Base-by-base conservation (phyloP, 1,140 invertebrate genomes). In the Microplitis mediator region DNA sequence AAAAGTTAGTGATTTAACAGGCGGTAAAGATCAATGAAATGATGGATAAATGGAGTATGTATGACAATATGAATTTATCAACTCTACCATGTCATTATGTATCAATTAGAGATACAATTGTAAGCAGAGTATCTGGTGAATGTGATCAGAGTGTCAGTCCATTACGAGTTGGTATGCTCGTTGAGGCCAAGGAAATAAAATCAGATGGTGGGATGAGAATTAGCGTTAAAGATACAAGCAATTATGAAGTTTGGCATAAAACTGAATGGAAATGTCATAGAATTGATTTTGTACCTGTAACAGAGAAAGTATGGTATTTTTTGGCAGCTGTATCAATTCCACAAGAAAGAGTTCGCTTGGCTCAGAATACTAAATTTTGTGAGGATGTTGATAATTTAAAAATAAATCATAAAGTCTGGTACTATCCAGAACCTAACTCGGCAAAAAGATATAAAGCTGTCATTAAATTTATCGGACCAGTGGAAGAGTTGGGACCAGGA, bases 391-490 rank as follows among this genome's bases (percentile, higher is more conserved):
- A 79, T 71, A 85, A 76, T 74, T 78, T 86, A 65, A 81, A 71
- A 72, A 77, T 82, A 69, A 85, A 80, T 16, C 72, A 79, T 11
- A 78, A 69, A 66, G 76, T 83, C 34, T 82, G 77, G 79, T 83
- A 80, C 70, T 71, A 65, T 35, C 60, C 69, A 16, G 75, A 78
- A 65, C 16, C 52, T 52, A 74, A 65, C n/a, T 51, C 39, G 5
- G 61, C 63, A 4, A 62, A 13, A 68, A 81, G 74, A 58, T 81
- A 77, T 78, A 82, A 77, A 34, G 82, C 81, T 32, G 82, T 81
- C 66, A 83, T 90, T 69, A 89, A 85, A 76, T 90, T 86, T 75
- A 88, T 89, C 65, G 89, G 89, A 36, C 79, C 80, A 71, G 88
- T 90, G 56, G 77, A 82, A 68, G 87, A 89, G 67, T 75, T 89